Evolutionary conservation across 2,113 vertebrate species (phyloP).

Genomic region (Ophiodon elongatus): DNA sequence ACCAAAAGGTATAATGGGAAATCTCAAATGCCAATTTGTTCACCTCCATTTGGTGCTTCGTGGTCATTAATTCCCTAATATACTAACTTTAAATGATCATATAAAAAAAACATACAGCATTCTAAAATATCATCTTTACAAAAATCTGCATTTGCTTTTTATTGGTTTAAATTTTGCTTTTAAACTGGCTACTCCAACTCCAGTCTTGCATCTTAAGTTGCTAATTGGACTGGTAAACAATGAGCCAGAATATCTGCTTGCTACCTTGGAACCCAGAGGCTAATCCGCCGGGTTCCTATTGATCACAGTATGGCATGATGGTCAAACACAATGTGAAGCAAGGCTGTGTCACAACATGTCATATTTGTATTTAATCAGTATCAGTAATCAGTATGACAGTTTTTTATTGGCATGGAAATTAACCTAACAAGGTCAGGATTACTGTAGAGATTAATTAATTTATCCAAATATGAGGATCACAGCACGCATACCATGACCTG

Average conservation of each 20-base stretch:
- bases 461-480: constrained; percentile 43
- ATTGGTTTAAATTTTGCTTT: neutral
- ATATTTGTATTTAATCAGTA: constrained; percentile 35
- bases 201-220: neutral
- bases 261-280: neutral
- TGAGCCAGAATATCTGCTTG: neutral
- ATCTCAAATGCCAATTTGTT: neutral
- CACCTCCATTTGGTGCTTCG: neutral
- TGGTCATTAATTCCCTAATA: neutral
- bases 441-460: constrained; percentile 53
- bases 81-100: neutral
- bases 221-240: neutral
- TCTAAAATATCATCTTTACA: too few species aligned
- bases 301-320: neutral
- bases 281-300: too few species aligned
- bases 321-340: constrained; percentile 21
- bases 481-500: constrained; percentile 3
- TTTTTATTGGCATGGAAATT: constrained; percentile 53
- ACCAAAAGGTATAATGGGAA: neutral
- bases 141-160: neutral
- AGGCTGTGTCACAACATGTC: neutral
- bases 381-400: constrained; percentile 10
- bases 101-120: neutral
- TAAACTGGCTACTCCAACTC: neutral
- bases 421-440: constrained; percentile 61